Base-by-base conservation (phyloP, 2,113 vertebrate genomes). In the Oreocharis arfaki region DNA sequence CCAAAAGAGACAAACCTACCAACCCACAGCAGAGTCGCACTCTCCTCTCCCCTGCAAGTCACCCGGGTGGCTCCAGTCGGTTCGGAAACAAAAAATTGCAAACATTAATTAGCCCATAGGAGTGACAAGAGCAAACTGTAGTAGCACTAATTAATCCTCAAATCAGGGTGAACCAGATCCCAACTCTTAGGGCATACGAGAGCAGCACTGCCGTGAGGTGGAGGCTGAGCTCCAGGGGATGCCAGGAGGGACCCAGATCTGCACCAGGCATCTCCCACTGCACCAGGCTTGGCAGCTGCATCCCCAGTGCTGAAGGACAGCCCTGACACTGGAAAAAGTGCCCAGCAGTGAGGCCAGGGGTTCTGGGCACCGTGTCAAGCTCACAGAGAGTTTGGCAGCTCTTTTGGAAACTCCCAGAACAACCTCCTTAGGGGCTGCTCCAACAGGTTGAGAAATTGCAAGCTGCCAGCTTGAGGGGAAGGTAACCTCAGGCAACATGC, bases 21-120 rank as follows among this genome's bases (percentile, higher is more conserved):
- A 68, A 27, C 7, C 13, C 5, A 23, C 0, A 0, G 17, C 69
- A 15, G 14, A 77, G 9, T 5, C 5, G 2, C 9, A 27, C 14
- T 70, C 14, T 2, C 8, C 4, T 46, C 15, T 56, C 8, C 32
- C 8, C 2, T 39, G 5, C 16, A 53, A 33, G 44, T 52, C 73
- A 63, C 46, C 33, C 6, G 0, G 4, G 33, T 47, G 39, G 8
- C 24, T 69, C 18, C 53, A 56, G 12, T 15, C 56, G 32, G 10
- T 64, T 76, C 68, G 28, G 27, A 89, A 92, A 44, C 4, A 89
- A 35, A 50, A 70, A 50, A 8, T 3, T 69, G 32, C 14, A 74
- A 41, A 76, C 56, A 44, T 27, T 60, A 73, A 52, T 76, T 76
- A 83, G 16, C 52, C 33, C 17, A 30, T 49, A 77, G 21, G 12